Evolutionary conservation across 2,113 vertebrate species (phyloP), one percentile per base, ranked within the genome.

Genomic region (Scolopax mira): DNA sequence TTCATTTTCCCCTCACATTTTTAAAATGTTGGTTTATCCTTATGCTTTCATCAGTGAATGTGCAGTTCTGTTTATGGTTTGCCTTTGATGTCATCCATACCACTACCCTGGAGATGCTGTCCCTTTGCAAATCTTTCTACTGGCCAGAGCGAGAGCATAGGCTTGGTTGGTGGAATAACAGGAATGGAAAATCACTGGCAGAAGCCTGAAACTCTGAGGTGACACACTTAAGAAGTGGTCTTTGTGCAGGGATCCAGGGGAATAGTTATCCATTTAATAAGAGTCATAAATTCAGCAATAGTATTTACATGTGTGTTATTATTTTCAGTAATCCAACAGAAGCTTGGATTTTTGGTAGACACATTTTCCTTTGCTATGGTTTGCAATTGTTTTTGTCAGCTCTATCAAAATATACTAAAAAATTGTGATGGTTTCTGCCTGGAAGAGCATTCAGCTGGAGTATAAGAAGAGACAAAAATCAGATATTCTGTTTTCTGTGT

Each of bases 101-200:
- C n/a, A 51, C 7, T 9, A n/a, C 22, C 7, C 7, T 22, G 27
- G 18, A 14, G 42, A 9, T 62, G 41, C 21, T 72, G 42, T 25
- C 15, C 55, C 66, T 74, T 74, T 75, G 33, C 42, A 73, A 62
- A 46, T 12, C 31, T 69, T 69, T 62, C 28, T 49, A 24, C 14
- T 60, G 84, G 58, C 74, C 54, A 52, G 28, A 37, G 17, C 0
- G 7, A 62, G 30, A 60, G 22, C 0, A 0, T 2, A 12, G 70
- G 11, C 77, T 87, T 21, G 41, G 39, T 23, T 42, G 44, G 37
- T 30, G 52, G 66, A 51, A 3, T 52, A 57, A 13, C 11, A 31
- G 28, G 35, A 60, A 44, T 10, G 13, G 46, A 28, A 74, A 81
- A 86, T 16, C 55, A 19, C 27, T 51, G 42, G 10, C 10, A 66